Evolutionary conservation across 92 coral and sea anemone species (phyloP), one percentile per base, ranked within the genome.

Genomic region (Porites divaricata): DNA sequence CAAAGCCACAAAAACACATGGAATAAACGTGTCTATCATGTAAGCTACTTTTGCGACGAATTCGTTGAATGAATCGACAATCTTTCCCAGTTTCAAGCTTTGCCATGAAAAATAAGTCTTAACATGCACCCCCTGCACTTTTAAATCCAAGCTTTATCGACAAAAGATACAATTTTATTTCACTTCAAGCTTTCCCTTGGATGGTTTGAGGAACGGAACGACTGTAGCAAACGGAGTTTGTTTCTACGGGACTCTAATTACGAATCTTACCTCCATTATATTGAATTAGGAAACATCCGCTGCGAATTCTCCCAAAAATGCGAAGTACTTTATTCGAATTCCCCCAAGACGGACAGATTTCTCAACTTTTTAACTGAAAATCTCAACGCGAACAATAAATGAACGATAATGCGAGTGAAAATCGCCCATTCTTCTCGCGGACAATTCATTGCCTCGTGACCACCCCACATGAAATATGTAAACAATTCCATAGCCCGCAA

Each of bases 391-490:
- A 63, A 72, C 79, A 72, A 72, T 71, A 70, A 72, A 71, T 54
- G 59, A 54, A 54, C 59, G 72, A 68, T 35, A 35, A 35, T 3
- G 45, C 62, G n/a, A 25, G 72, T 20, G 57, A 72, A 59, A 50
- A 11, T 82, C 52, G 23, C 86, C 79, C 86, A 82, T 41, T 82
- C 86, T 82, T 82, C 86, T 13, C 86, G 79, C 86, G 86, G 86
- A 82, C 86, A 71, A 72, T 19, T 15, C 17, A 61, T 35, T 78
- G 90, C 93, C 93, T 92, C 90, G 85, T 93, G 93, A 91, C 87
- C 81, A 74, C 87, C 88, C 83, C 83, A 81, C 94, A 81, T 78
- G 72, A 78, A 89, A 89, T 87, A 85, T 85, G 92, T 90, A 88
- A 90, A 90, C 94, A 90, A 91, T 54, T 28, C 77, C 45, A 35